Conservation (phyloP, 2,797 vertebrate species). For the Distichodus sexfasciatus region DNA sequence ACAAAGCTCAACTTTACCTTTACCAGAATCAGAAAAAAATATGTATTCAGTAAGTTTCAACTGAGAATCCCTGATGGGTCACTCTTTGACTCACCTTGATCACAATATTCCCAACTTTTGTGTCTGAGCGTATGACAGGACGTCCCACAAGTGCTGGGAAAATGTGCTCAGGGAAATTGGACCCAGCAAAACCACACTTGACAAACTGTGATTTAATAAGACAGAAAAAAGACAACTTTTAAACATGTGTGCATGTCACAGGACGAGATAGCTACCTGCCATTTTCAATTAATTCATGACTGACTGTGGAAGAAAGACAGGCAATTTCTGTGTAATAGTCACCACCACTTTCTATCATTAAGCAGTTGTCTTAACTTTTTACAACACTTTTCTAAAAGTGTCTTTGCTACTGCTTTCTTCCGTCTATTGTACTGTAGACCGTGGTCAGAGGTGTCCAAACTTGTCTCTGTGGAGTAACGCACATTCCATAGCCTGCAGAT, state of each 20-base stretch:
- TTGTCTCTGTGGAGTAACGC: slow-evolving; percentile 47
- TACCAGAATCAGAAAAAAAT: too few species aligned
- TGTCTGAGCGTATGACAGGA: slow-evolving; percentile 73
- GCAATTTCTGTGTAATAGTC: too few species aligned
- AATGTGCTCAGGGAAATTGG: slow-evolving; percentile 83
- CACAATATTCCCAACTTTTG: slow-evolving; percentile 80
- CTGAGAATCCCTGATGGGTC: not conserved
- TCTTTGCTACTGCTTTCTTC: not conserved
- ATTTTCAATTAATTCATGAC: too few species aligned
- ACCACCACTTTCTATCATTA: too few species aligned
- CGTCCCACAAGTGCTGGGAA: slow-evolving; percentile 81
- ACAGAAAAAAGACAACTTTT: not conserved
- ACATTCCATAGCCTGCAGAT: slow-evolving; percentile 70
- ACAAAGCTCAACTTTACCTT: too few species aligned
- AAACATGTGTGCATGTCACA: not conserved
- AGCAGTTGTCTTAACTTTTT: not conserved
- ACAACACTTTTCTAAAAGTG: not conserved
- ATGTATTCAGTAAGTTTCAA: not conserved
- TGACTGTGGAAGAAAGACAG: too few species aligned
- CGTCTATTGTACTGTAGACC: not conserved
- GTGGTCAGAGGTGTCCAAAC: slow-evolving; percentile 55
- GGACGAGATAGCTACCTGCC: too few species aligned
- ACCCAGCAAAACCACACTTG: slow-evolving; percentile 81
- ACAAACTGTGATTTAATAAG: slow-evolving; percentile 70
- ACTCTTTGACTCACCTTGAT: slow-evolving; percentile 73